Conservation (phyloP, 2,888 invertebrate genomes). For the Venustoraphidia nigricollis region DNA sequence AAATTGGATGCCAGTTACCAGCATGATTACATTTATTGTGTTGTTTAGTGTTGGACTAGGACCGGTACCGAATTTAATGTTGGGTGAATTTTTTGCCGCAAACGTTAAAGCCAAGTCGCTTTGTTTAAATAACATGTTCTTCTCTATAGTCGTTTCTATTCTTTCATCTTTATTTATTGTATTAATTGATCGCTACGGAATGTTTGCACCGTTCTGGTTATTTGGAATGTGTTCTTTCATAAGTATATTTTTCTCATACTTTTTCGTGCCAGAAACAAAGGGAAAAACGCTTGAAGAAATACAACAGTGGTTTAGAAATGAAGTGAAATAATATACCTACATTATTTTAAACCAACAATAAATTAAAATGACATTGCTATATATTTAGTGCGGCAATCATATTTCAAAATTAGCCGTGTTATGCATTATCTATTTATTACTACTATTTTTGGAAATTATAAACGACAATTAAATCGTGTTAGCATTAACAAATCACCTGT, state of each 20-base stretch:
- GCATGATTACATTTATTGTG: conserved; percentile 31
- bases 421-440: no score
- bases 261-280: conserved; percentile 18
- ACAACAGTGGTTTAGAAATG: not conserved
- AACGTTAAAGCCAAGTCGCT: conserved; percentile 38
- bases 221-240: conserved; percentile 41
- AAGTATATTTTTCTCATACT: conserved; percentile 41
- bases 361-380: no score
- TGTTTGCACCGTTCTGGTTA: conserved; percentile 48
- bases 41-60: conserved; percentile 34
- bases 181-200: conserved; percentile 38
- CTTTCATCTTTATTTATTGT: conserved; percentile 31
- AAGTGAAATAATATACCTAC: no score
- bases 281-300: conserved; percentile 3
- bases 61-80: conserved; percentile 31
- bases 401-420: no score
- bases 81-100: conserved; percentile 37
- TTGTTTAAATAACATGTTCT: conserved; percentile 35
- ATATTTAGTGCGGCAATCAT: no score
- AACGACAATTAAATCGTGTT: no score
- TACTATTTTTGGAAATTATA: no score
- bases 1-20: conserved; percentile 32
- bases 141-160: conserved; percentile 29
- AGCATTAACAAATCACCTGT: no score
- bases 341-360: no score